These are phyloP conservation scores for Urocyon cinereoargenteus DNA, from an alignment of 2,797 vertebrate genomes.

Conservation along the genomic window DNA sequence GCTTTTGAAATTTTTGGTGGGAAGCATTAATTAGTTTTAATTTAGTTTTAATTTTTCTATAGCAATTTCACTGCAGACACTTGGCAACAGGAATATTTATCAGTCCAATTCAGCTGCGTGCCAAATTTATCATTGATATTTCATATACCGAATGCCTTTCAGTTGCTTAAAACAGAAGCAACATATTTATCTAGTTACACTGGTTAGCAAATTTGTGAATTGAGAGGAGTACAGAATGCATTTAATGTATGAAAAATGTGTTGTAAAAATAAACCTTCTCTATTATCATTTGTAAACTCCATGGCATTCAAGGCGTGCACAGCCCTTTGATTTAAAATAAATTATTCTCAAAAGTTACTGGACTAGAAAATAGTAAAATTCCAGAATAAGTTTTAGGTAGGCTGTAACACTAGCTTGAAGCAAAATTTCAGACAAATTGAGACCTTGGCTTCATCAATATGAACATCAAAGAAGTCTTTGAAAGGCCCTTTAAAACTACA, in stretches of 20 bases:
- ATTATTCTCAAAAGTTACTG: slow-evolving; percentile 30
- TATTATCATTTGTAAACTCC: neutral
- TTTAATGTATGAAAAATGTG: slow-evolving; percentile 30
- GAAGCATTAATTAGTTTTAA: slow-evolving; percentile 51
- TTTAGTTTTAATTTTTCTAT: slow-evolving; percentile 33
- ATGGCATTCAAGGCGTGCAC: neutral
- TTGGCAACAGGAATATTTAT: slow-evolving; percentile 51
- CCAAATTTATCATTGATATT: slow-evolving; percentile 9
- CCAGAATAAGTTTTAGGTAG: neutral
- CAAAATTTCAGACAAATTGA: slow-evolving; percentile 39
- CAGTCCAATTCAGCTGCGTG: neutral
- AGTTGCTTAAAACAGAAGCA: slow-evolving; percentile 52
- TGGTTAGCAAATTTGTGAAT: slow-evolving; percentile 23
- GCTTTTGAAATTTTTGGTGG: slow-evolving; percentile 40
- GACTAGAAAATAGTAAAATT: neutral
- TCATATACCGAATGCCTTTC: slow-evolving; percentile 14
- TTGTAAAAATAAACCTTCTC: neutral
- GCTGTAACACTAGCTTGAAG: neutral
- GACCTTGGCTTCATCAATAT: neutral
- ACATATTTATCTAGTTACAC: slow-evolving; percentile 21
- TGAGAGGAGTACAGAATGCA: neutral
- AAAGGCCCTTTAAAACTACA: neutral
- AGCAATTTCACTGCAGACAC: neutral
- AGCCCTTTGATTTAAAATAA: slow-evolving; percentile 28
- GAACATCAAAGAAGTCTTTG: neutral